Evolutionary conservation across 2,888 invertebrate genomes (phyloP).

Genomic region (Keiferia lycopersicella): DNA sequence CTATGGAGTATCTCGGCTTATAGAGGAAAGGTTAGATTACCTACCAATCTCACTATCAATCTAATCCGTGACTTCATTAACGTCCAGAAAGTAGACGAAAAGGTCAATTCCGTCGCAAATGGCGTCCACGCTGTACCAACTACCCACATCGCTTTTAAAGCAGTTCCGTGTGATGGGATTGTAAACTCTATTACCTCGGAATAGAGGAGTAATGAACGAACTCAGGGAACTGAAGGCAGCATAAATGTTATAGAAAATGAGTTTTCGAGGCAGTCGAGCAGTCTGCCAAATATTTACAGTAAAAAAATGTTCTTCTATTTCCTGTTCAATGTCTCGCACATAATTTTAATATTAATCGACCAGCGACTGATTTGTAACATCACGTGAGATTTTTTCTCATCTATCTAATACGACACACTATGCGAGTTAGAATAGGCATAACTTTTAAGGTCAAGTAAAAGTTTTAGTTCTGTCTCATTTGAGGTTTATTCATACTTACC

Average conservation of each 20-base stretch:
- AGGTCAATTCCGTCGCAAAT: slow-evolving; percentile 7
- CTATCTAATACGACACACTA: too few relatives aligned
- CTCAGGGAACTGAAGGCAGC: not conserved
- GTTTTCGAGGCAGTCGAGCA: not conserved
- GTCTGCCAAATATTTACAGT: not conserved
- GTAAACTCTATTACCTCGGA: slow-evolving; percentile 15
- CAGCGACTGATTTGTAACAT: too few relatives aligned
- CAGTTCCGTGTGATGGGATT: slow-evolving; percentile 6
- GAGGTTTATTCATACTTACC: too few relatives aligned
- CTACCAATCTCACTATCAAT: too few relatives aligned
- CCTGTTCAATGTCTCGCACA: not conserved
- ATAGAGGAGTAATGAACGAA: slow-evolving; percentile 7
- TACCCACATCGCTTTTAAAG: not conserved
- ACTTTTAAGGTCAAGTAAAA: too few relatives aligned
- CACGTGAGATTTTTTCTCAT: too few relatives aligned
- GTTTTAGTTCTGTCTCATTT: too few relatives aligned
- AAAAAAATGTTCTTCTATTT: not conserved
- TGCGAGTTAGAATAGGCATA: too few relatives aligned
- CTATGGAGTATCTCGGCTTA: too few relatives aligned
- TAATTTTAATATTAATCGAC: not conserved
- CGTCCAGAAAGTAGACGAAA: slow-evolving; percentile 1
- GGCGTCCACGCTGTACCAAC: not conserved
- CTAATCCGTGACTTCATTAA: not conserved
- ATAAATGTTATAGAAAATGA: not conserved
- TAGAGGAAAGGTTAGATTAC: too few relatives aligned